Evolutionary conservation across 2,113 vertebrate species (phyloP).

Genomic region (Protobothrops mucrosquamatus): DNA sequence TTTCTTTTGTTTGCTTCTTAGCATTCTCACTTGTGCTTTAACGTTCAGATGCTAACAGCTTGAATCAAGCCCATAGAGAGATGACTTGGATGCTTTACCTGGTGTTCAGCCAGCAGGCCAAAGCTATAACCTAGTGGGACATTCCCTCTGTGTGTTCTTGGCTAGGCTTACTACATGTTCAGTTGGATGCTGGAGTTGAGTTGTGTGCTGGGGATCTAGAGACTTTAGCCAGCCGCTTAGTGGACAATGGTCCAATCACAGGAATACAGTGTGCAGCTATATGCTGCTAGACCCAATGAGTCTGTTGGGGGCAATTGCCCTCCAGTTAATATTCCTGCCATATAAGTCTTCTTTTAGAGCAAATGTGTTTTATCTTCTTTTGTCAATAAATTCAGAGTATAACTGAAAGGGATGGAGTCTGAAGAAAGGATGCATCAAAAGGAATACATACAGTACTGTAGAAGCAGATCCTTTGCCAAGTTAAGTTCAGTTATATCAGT

Average conservation of each 20-base stretch:
- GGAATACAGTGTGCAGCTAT: not conserved
- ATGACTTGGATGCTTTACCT: conserved; percentile 21
- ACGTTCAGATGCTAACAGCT: conserved; percentile 15
- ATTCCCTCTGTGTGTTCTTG: conserved; percentile 24
- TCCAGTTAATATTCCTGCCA: conserved; percentile 19
- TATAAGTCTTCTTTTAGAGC: not conserved
- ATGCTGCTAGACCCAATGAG: conserved; percentile 14
- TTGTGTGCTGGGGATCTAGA: conserved; percentile 3
- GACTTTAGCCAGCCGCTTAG: conserved; percentile 20
- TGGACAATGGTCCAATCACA: conserved; percentile 25
- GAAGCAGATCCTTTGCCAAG: not conserved
- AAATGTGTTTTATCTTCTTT: conserved; percentile 16
- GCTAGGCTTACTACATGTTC: conserved; percentile 8
- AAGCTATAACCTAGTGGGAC: conserved; percentile 12
- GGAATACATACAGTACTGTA: not conserved
- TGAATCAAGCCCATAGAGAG: not conserved
- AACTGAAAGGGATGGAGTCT: not conserved
- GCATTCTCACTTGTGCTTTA: not conserved
- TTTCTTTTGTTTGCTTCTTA: not conserved
- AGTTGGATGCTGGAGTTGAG: conserved; percentile 12
- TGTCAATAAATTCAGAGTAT: conserved; percentile 17
- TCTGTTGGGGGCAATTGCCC: conserved; percentile 28
- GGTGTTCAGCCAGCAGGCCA: conserved; percentile 21
- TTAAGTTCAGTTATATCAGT: not conserved
- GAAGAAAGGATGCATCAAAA: not conserved